These are phyloP conservation scores for Drosophila athabasca DNA, from an alignment of 1,140 invertebrate genomes.

Conservation along the genomic window DNA sequence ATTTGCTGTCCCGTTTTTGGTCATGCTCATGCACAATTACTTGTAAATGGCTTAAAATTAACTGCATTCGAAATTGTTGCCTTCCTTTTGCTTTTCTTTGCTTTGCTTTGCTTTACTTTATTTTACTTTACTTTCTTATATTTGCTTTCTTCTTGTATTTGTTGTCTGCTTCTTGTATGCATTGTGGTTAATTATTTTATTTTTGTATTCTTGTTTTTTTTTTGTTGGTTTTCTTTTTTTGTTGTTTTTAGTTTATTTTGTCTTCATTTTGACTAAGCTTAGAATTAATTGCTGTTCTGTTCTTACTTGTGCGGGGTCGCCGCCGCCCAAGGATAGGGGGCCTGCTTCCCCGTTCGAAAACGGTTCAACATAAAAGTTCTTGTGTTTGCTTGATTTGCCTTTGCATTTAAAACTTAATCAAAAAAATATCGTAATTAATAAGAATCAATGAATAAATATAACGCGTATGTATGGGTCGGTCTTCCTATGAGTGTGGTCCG, in stretches of 20 bases:
- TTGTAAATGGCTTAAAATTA: constrained; percentile 58
- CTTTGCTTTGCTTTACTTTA: background rate
- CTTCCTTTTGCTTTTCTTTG: constrained; percentile 27
- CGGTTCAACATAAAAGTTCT: constrained; percentile 70
- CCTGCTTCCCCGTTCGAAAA: constrained; percentile 46
- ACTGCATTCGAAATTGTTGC: constrained; percentile 64
- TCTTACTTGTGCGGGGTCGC: constrained; percentile 59
- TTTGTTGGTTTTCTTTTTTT: constrained; percentile 51
- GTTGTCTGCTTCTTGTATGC: constrained; percentile 2
- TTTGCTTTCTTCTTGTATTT: constrained; percentile 20
- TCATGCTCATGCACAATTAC: constrained; percentile 63
- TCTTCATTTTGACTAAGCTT: constrained; percentile 81
- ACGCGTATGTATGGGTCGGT: constrained; percentile 65
- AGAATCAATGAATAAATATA: constrained; percentile 82
- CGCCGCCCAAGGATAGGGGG: constrained; percentile 1
- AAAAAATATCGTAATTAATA: constrained; percentile 79
- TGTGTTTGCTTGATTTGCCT: constrained; percentile 48
- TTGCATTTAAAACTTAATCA: constrained; percentile 73
- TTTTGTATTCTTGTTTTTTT: constrained; percentile 39
- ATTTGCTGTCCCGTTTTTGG: constrained; percentile 47
- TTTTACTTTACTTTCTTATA: constrained; percentile 13
- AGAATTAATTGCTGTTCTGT: constrained; percentile 82
- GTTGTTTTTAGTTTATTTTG: constrained; percentile 51
- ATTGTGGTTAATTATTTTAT: constrained; percentile 36
- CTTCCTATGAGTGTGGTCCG: constrained; percentile 20